phyloP scores from a whole-genome alignment of 2,113 vertebrate species.

The Aramus guarauna region DNA sequence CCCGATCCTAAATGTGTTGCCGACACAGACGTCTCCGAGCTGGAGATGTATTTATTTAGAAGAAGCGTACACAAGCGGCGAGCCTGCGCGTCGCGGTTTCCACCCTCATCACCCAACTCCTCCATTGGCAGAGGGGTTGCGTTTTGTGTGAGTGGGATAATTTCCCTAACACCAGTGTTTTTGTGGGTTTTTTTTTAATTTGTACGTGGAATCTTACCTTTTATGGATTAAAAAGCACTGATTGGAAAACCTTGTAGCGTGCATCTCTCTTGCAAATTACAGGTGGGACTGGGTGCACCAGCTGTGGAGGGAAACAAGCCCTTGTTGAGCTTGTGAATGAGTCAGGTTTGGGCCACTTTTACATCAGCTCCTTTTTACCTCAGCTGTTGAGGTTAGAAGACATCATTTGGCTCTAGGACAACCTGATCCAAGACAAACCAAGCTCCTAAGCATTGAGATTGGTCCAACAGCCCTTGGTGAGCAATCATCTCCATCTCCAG shows the following conservation, averaged over 20 bases:
- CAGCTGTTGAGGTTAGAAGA: background rate
- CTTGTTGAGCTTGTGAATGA: too few species aligned
- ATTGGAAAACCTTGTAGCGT: background rate
- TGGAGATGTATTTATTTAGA: background rate
- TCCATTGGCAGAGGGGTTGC: rapidly evolving
- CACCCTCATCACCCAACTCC: background rate
- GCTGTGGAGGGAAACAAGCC: rapidly evolving
- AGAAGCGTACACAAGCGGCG: background rate
- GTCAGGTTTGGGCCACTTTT: background rate
- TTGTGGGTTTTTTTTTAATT: background rate
- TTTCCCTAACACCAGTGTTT: background rate
- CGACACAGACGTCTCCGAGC: rapidly evolving
- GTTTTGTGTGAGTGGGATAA: background rate
- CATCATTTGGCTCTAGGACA: background rate
- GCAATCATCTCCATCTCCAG: rapidly evolving
- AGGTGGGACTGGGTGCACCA: background rate
- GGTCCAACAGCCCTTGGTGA: background rate
- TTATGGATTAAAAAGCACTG: conserved; percentile 60
- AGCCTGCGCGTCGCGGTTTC: background rate
- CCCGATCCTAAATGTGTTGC: background rate
- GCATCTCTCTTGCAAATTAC: rapidly evolving
- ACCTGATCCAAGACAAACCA: background rate
- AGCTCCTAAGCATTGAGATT: background rate
- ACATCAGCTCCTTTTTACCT: too few species aligned
- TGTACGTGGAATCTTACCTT: conserved; percentile 36